phyloP scores from a whole-genome alignment of 2,113 vertebrate species.

The Hippolais icterina region DNA sequence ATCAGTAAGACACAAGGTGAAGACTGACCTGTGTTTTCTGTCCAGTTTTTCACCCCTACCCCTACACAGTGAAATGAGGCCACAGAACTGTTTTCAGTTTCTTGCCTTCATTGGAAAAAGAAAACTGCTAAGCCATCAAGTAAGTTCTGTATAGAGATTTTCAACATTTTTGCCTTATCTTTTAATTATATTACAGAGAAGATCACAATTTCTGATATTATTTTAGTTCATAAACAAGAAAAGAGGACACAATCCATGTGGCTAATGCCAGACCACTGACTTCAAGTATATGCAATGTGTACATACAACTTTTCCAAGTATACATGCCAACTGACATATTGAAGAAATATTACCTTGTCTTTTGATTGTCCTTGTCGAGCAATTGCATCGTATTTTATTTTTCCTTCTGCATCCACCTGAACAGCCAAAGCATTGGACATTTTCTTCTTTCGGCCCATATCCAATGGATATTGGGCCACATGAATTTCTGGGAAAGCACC shows the following conservation, averaged over 20 bases:
- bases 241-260: not conserved
- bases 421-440: constrained; percentile 94
- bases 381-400: constrained; percentile 96
- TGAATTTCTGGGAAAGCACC: constrained; percentile 98
- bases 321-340: not conserved
- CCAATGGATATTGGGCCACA: constrained; percentile 94
- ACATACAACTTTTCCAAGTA: not conserved
- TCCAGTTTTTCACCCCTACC: not conserved
- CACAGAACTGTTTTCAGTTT: not conserved
- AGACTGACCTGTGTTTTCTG: not conserved
- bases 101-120: not conserved
- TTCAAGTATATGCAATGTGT: not conserved
- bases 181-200: not conserved
- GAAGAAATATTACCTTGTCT: constrained; percentile 85
- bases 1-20: not conserved
- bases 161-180: not conserved
- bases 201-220: not conserved
- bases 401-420: constrained; percentile 96
- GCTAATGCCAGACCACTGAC: not conserved
- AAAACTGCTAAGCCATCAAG: not conserved
- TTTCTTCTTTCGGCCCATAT: constrained; percentile 96
- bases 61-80: not conserved
- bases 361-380: constrained; percentile 94
- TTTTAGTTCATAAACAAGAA: not conserved
- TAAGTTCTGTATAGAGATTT: not conserved